These are phyloP conservation scores for Periophthalmus magnuspinnatus DNA, from an alignment of 2,797 vertebrate genomes.

Conservation along the genomic window DNA sequence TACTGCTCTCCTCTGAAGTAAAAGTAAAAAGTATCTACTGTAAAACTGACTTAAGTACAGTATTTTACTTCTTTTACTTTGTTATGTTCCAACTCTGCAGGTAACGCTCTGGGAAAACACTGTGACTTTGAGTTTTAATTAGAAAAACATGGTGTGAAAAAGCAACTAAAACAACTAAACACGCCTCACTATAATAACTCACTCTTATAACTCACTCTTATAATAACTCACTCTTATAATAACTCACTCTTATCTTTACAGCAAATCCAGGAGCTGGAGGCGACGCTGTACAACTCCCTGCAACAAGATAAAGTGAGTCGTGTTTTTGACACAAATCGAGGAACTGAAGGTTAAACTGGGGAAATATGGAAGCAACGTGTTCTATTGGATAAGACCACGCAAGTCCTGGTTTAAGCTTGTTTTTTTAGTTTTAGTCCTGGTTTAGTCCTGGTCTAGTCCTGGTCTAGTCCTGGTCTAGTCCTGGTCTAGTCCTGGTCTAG, in stretches of 20 bases:
- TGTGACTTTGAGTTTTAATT: not conserved
- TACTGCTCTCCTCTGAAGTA: too few species aligned
- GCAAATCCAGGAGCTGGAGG: slow-evolving; percentile 99
- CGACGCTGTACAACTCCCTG: slow-evolving; percentile 96
- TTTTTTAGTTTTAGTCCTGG: too few species aligned
- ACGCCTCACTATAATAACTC: slow-evolving; percentile 12
- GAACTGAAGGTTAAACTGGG: not conserved
- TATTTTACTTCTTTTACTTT: too few species aligned
- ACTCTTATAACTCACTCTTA: too few species aligned
- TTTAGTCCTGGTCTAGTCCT: too few species aligned
- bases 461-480: too few species aligned
- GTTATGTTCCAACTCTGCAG: not conserved
- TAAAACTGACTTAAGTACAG: too few species aligned
- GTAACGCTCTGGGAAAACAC: not conserved
- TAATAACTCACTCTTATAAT: slow-evolving; percentile 8
- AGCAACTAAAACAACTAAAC: not conserved
- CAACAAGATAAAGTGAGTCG: slow-evolving; percentile 89
- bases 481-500: too few species aligned
- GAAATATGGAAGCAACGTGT: not conserved
- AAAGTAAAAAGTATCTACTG: too few species aligned
- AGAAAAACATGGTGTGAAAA: not conserved
- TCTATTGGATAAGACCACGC: too few species aligned
- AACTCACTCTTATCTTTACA: slow-evolving; percentile 61
- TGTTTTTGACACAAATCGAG: not conserved
- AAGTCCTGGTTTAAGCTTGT: too few species aligned